Conservation (phyloP, 2,113 vertebrate genomes). For the Pseudonaja textilis region DNA sequence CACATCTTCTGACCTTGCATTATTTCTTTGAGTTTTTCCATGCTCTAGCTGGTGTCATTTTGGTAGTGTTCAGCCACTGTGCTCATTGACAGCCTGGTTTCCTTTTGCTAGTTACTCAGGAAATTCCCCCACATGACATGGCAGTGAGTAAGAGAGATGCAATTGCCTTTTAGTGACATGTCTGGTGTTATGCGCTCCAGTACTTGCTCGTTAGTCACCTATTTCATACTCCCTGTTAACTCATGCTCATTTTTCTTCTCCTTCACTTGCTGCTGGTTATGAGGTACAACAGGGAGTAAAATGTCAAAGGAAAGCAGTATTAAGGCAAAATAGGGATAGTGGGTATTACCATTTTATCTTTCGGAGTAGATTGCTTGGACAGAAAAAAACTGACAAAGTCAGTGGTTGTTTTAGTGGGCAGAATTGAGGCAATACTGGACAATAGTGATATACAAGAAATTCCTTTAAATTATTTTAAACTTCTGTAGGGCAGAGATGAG, state of each 20-base stretch:
- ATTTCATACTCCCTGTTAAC: slow-evolving; percentile 67
- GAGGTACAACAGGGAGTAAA: slow-evolving; percentile 63
- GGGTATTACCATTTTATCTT: slow-evolving; percentile 16
- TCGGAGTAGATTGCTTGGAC: background rate
- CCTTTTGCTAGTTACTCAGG: background rate
- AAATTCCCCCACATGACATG: background rate
- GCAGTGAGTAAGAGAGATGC: background rate
- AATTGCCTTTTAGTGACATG: background rate
- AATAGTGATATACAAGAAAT: fast-evolving
- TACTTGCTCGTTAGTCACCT: background rate
- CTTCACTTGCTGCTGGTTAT: slow-evolving; percentile 64
- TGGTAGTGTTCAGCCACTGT: background rate
- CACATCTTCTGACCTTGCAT: background rate
- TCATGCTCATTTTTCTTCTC: slow-evolving; percentile 70
- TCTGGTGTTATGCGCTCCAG: no score
- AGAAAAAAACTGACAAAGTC: background rate
- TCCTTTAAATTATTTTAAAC: background rate
- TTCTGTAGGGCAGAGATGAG: background rate
- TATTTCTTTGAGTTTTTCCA: background rate
- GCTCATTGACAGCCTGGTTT: background rate
- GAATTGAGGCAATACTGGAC: background rate
- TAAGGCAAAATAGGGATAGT: background rate
- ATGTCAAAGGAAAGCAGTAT: slow-evolving; percentile 47
- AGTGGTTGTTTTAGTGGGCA: background rate
- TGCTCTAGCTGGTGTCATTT: background rate